Evolutionary conservation across 1,140 invertebrate species (phyloP).

Genomic region (Drosophila subobscura): DNA sequence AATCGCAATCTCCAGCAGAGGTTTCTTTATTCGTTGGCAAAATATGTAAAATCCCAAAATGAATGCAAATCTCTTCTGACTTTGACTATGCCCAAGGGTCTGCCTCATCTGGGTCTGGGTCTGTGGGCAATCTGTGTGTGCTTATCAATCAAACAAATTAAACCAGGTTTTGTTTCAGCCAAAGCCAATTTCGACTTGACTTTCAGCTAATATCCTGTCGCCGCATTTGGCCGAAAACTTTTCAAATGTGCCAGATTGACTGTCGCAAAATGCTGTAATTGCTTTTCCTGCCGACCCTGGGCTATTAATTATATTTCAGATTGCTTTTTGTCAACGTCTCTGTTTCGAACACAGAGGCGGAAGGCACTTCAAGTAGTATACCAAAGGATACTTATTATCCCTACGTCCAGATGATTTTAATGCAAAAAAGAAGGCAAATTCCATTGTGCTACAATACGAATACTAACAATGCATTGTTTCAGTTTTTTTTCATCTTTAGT

Average conservation of each 20-base stretch:
- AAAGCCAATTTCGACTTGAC: conserved; percentile 68
- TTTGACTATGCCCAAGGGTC: no score
- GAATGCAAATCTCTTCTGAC: conserved; percentile 20
- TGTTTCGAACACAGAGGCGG: no score
- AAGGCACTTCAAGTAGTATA: no score
- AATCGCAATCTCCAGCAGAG: conserved; percentile 4
- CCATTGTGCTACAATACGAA: no score
- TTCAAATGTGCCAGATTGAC: conserved; percentile 51
- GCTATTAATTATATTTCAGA: conserved; percentile 75
- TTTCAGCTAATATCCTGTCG: conserved; percentile 77
- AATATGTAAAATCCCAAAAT: conserved; percentile 46
- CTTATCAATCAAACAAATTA: conserved; percentile 68
- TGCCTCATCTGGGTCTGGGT: neutral
- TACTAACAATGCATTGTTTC: no score
- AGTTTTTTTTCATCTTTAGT: no score
- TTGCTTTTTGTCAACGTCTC: conserved; percentile 55
- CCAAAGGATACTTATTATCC: no score
- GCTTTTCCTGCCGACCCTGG: conserved; percentile 57
- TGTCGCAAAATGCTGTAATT: conserved; percentile 64
- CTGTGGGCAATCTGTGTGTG: conserved; percentile 1
- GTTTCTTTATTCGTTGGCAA: conserved; percentile 16
- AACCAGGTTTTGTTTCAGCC: conserved; percentile 16
- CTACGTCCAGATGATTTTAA: neutral
- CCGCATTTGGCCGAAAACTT: conserved; percentile 63
- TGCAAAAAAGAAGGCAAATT: neutral